Percentiles rank a stretch among this genome's conserved stretches.
Evolutionary conservation across 2,888 invertebrate genomes (phyloP).

Genomic region (Pristionchus exspectatus): DNA sequence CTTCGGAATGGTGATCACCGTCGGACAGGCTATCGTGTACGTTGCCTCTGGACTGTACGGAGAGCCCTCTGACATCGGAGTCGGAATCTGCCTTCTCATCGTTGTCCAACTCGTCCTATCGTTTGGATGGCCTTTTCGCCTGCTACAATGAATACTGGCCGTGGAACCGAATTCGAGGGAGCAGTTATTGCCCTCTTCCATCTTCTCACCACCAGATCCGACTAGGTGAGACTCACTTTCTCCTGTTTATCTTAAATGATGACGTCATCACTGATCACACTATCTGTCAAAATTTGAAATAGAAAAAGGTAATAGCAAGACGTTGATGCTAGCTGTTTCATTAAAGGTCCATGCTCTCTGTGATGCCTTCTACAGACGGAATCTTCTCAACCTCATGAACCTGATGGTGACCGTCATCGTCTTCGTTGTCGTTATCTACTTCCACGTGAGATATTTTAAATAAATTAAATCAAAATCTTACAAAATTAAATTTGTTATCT

Average conservation of each 20-base stretch:
- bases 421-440: slow-evolving; percentile 99
- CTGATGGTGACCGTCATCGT: slow-evolving; percentile 98
- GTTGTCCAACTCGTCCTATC: slow-evolving; percentile 83
- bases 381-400: slow-evolving; percentile 99
- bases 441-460: slow-evolving; percentile 83
- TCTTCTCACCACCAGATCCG: slow-evolving; percentile 95
- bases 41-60: too few relatives aligned
- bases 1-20: slow-evolving; percentile 92
- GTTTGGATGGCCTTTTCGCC: slow-evolving; percentile 93
- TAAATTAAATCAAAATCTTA: background rate
- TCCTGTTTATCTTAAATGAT: background rate
- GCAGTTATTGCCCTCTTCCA: slow-evolving; percentile 99
- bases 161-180: slow-evolving; percentile 97
- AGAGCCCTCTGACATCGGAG: too few relatives aligned
- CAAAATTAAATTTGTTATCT: too few relatives aligned
- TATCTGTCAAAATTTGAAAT: background rate
- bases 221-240: slow-evolving; percentile 84
- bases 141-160: slow-evolving; percentile 84
- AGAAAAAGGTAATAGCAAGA: background rate
- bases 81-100: too few relatives aligned
- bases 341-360: slow-evolving; percentile 89
- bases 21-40: too few relatives aligned
- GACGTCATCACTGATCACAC: slow-evolving; percentile 17
- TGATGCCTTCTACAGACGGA: slow-evolving; percentile 84
- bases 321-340: too few relatives aligned